Evolutionary conservation across 1,140 invertebrate species (phyloP).

Genomic region (Rhagoletis pomonella): DNA sequence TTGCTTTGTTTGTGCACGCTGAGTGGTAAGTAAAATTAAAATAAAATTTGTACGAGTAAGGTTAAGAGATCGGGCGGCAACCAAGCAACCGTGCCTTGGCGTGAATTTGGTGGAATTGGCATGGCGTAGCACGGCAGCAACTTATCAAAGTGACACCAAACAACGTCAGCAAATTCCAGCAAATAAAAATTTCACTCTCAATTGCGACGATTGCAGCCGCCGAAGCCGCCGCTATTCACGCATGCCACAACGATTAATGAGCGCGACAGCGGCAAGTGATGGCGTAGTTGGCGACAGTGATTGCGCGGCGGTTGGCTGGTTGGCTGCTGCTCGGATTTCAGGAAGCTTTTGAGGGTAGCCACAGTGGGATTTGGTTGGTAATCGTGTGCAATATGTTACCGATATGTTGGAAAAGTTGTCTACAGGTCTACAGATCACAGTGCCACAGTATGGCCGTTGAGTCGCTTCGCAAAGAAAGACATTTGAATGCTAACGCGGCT

Average conservation of each 20-base stretch:
- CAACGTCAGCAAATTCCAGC: slow-evolving; percentile 58
- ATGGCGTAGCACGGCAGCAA: slow-evolving; percentile 51
- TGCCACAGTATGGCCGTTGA: not conserved
- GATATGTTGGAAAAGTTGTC: too few species aligned
- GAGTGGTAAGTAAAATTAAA: slow-evolving; percentile 31
- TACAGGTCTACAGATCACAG: not conserved
- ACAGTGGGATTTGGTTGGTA: not conserved
- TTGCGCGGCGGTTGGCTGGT: not conserved
- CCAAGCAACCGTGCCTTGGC: not conserved
- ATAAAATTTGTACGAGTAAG: slow-evolving; percentile 29
- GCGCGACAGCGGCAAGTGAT: not conserved
- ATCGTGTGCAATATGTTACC: too few species aligned
- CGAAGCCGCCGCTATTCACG: slow-evolving; percentile 16
- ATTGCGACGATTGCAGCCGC: not conserved
- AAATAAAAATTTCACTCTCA: slow-evolving; percentile 56
- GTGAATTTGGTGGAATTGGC: slow-evolving; percentile 33
- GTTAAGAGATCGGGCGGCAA: not conserved
- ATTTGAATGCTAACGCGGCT: slow-evolving; percentile 22
- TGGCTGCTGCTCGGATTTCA: not conserved
- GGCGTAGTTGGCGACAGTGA: too few species aligned
- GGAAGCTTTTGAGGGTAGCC: not conserved
- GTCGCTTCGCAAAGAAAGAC: slow-evolving; percentile 19
- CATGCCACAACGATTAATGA: slow-evolving; percentile 26
- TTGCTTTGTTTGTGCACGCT: not conserved
- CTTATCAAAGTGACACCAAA: slow-evolving; percentile 60